These are phyloP conservation scores for Deilephila porcellus DNA, from an alignment of 2,888 invertebrate species.

Conservation along the genomic window DNA sequence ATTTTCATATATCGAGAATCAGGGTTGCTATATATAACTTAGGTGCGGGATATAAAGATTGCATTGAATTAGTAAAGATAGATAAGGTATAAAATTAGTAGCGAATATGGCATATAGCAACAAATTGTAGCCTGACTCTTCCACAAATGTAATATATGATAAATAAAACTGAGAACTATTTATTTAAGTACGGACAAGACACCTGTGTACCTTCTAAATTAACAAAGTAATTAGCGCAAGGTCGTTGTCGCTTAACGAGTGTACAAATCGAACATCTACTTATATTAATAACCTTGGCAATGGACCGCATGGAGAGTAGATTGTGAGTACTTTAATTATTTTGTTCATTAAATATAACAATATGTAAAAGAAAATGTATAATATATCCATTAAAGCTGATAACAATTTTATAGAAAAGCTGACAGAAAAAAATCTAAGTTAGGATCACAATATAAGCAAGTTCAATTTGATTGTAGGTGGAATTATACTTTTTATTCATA, in stretches of 20 bases:
- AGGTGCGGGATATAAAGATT: too few relatives aligned
- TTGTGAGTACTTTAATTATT: conserved; percentile 1
- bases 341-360: background rate
- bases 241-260: conserved; percentile 12
- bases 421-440: too few relatives aligned
- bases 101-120: too few relatives aligned
- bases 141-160: background rate
- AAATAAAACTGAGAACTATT: too few relatives aligned
- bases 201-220: conserved; percentile 4
- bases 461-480: too few relatives aligned
- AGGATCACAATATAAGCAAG: too few relatives aligned
- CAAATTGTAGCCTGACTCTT: too few relatives aligned
- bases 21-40: too few relatives aligned
- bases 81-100: too few relatives aligned
- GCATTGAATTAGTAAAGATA: too few relatives aligned
- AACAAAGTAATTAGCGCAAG: conserved; percentile 15
- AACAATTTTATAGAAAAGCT: background rate
- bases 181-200: background rate
- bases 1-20: too few relatives aligned
- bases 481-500: too few relatives aligned
- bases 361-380: background rate
- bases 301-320: conserved; percentile 7
- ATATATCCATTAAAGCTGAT: background rate
- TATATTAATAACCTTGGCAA: conserved; percentile 19
- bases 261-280: conserved; percentile 7